Conservation (phyloP, 2,113 vertebrate species). For the Nothocercus nigrocapillus region DNA sequence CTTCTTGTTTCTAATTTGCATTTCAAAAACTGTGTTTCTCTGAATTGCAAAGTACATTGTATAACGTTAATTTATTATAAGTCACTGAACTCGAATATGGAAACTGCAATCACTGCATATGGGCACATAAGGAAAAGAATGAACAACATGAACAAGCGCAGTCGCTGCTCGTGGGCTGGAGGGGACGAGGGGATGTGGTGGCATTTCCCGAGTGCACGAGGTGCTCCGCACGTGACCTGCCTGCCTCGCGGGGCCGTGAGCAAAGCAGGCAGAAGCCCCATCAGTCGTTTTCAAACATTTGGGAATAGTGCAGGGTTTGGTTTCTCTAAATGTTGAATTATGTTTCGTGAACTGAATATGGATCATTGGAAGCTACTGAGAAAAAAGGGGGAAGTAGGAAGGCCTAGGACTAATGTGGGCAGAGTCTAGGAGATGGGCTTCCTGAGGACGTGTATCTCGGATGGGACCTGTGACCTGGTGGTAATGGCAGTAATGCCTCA, state of each 20-base stretch:
- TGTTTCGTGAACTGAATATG: neutral
- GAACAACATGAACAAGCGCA: too few species aligned
- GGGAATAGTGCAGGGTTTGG: neutral
- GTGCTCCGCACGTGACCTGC: neutral
- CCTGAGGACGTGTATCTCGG: neutral
- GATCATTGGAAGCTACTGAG: neutral
- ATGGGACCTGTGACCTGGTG: neutral
- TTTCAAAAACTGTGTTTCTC: neutral
- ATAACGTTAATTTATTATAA: neutral
- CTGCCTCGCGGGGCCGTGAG: neutral
- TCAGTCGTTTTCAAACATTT: neutral
- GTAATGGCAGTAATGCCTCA: neutral
- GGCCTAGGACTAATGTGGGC: neutral
- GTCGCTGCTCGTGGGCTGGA: accelerated
- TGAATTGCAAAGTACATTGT: neutral
- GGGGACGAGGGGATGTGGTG: neutral
- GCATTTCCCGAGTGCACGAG: accelerated
- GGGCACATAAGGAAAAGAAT: neutral
- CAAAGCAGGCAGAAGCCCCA: neutral
- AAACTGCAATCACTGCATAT: neutral
- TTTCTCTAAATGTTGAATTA: neutral
- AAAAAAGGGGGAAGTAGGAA: neutral
- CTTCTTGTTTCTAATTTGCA: neutral
- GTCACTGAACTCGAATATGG: neutral
- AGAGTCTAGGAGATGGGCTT: neutral